Conservation (phyloP, 23 tunicate genomes). For the Halocynthia aurantium region DNA sequence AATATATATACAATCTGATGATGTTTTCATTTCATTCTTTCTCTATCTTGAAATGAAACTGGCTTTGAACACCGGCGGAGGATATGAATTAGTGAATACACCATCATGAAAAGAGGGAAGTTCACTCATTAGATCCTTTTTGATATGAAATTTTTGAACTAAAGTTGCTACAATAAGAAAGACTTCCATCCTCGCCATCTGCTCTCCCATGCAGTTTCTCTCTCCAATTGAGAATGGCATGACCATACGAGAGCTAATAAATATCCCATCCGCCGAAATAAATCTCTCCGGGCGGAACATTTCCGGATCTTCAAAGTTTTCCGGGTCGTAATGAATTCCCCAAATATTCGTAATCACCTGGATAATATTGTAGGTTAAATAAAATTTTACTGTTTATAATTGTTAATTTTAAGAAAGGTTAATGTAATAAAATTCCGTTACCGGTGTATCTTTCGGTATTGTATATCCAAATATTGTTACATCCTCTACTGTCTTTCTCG, state of each 20-base stretch:
- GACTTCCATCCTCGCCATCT: background rate
- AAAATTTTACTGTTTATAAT: background rate
- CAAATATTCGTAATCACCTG: constrained; percentile 8
- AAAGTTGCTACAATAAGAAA: background rate
- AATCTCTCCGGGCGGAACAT: background rate
- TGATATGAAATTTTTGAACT: background rate
- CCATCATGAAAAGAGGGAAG: constrained; percentile 2
- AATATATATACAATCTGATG: no score
- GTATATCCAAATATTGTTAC: background rate
- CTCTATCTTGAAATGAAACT: background rate
- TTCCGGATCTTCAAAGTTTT: constrained; percentile 7
- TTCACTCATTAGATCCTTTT: background rate
- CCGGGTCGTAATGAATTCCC: background rate
- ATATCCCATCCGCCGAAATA: background rate
- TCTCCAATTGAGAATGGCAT: constrained; percentile 11
- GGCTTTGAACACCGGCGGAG: background rate
- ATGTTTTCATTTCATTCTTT: no score
- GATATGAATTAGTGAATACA: background rate
- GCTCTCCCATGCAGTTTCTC: background rate
- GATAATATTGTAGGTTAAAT: no score
- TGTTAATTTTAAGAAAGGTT: no score
- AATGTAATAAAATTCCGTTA: background rate
- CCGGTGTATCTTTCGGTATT: constrained; percentile 14
- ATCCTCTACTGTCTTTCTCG: background rate
- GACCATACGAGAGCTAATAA: background rate